A percentile compares a stretch with the other conserved stretches of the same genome.
phyloP scores from a whole-genome alignment of 1,140 invertebrate species.

The Belonocnema kinseyi region DNA sequence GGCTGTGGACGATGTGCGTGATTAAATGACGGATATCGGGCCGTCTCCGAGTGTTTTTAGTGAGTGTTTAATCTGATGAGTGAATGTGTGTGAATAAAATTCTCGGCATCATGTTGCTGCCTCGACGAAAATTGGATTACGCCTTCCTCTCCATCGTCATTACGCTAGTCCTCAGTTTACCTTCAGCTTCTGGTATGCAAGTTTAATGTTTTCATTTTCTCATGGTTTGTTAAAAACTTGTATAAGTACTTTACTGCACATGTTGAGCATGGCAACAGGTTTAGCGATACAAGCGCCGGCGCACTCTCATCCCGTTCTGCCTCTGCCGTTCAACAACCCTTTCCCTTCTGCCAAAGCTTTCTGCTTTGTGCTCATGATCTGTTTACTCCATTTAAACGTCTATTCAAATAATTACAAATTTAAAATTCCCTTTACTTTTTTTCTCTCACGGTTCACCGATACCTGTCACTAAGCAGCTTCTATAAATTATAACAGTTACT shows the following conservation, averaged over 20 bases:
- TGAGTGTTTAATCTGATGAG: constrained; percentile 57
- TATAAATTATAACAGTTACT: no score
- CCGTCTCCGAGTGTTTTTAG: constrained; percentile 55
- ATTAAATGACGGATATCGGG: constrained; percentile 65
- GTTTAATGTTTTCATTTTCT: neutral
- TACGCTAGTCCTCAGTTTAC: constrained; percentile 51
- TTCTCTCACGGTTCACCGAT: no score
- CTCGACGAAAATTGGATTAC: constrained; percentile 71
- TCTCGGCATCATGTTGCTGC: constrained; percentile 65
- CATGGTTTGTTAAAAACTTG: neutral
- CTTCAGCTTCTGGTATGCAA: constrained; percentile 56
- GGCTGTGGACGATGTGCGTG: constrained; percentile 54
- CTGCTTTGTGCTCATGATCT: no score
- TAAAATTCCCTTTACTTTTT: no score
- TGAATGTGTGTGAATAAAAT: constrained; percentile 61
- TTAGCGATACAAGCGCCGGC: constrained; percentile 66
- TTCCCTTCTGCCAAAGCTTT: no score
- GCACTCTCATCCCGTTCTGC: constrained; percentile 44
- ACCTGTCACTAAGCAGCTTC: no score
- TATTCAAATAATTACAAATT: no score
- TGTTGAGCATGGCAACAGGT: constrained; percentile 67
- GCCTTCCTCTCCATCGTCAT: constrained; percentile 55
- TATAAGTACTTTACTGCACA: constrained; percentile 38
- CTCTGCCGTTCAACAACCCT: constrained; percentile 13
- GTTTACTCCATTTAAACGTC: no score